phyloP scores from a whole-genome alignment of 1,140 invertebrate genomes.

The Drosophila bocqueti region DNA sequence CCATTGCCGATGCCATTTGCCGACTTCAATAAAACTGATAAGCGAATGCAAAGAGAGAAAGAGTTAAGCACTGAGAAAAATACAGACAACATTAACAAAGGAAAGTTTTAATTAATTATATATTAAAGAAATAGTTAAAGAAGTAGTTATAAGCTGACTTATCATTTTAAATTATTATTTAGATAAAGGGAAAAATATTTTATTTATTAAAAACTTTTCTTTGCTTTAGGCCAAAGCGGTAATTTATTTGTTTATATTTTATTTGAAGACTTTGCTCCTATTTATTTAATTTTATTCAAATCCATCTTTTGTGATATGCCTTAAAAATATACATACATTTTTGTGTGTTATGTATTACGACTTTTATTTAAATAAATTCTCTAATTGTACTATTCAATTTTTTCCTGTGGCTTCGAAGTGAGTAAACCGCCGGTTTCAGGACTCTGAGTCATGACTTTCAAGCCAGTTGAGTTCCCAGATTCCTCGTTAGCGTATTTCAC shows the following conservation, averaged over 20 bases:
- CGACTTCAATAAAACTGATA: slow-evolving; percentile 83
- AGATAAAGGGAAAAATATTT: no score
- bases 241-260: background rate
- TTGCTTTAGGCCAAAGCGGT: background rate
- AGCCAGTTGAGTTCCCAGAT: slow-evolving; percentile 41
- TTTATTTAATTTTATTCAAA: background rate
- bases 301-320: background rate
- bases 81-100: background rate
- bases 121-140: no score
- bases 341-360: no score
- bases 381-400: background rate
- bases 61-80: slow-evolving; percentile 14
- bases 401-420: slow-evolving; percentile 21
- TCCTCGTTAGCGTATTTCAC: slow-evolving; percentile 72
- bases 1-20: slow-evolving; percentile 65
- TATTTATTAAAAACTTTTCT: no score
- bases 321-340: no score
- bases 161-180: no score
- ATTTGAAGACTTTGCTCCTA: no score
- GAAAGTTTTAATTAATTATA: no score
- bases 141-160: no score
- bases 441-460: slow-evolving; percentile 43
- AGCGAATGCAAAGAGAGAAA: slow-evolving; percentile 50
- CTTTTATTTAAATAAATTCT: background rate
- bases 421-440: slow-evolving; percentile 20